Percentiles rank a stretch among this genome's conserved stretches.
Conservation (phyloP, 37 sponge, comb jelly and placozoan species). For the Aplysina aerophoba region DNA sequence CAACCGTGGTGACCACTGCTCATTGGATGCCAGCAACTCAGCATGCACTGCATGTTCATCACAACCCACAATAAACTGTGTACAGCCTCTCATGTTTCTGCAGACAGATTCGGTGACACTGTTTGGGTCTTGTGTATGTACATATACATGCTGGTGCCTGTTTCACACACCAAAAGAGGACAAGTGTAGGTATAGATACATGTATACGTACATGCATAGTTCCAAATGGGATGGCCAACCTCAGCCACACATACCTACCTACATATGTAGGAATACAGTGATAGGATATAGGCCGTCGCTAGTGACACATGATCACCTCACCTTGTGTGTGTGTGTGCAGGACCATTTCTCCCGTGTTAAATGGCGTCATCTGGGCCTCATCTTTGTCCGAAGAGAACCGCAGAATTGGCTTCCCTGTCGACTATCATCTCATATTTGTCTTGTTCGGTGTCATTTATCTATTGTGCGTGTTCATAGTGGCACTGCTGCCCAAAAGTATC, state of each 20-base stretch:
- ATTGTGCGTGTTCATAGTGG: slow-evolving; percentile 37
- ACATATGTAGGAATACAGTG: background rate
- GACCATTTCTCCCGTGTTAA: slow-evolving; percentile 61
- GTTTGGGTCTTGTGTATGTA: no score
- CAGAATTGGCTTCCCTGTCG: slow-evolving; percentile 67
- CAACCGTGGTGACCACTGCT: no score
- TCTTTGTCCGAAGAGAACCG: slow-evolving; percentile 46
- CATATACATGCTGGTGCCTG: no score
- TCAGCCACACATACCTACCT: background rate
- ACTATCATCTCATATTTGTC: slow-evolving; percentile 81
- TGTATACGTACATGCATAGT: no score
- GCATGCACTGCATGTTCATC: no score
- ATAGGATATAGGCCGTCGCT: background rate
- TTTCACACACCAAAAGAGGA: no score
- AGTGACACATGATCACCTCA: background rate
- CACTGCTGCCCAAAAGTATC: slow-evolving; percentile 59
- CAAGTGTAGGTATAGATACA: no score
- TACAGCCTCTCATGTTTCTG: no score
- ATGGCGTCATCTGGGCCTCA: slow-evolving; percentile 59
- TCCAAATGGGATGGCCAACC: no score
- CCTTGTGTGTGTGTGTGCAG: slow-evolving; percentile 22
- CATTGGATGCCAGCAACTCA: no score
- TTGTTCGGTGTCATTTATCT: slow-evolving; percentile 49
- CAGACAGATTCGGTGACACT: no score
- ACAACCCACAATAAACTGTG: no score